These are phyloP conservation scores for Ophthalmolycus amberensis DNA, from an alignment of 2,113 vertebrate genomes.

Conservation along the genomic window DNA sequence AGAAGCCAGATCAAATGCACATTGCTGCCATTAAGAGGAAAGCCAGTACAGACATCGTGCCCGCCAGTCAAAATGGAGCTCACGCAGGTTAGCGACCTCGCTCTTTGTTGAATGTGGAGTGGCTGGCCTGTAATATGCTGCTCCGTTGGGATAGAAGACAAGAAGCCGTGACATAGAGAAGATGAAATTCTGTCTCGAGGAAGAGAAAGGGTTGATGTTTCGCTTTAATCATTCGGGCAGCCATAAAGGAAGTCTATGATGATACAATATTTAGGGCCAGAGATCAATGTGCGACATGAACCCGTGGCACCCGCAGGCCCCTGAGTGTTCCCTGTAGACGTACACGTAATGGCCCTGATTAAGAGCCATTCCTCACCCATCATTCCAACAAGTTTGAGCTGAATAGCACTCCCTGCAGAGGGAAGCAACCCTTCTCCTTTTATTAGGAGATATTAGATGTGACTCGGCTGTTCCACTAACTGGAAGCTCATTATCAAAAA, in stretches of 20 bases:
- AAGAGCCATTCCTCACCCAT: constrained; percentile 21
- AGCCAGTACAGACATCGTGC: constrained; percentile 22
- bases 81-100: constrained; percentile 52
- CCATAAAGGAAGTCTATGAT: neutral
- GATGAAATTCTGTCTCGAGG: constrained; percentile 23
- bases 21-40: constrained; percentile 38
- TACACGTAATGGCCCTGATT: constrained; percentile 52
- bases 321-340: constrained; percentile 30
- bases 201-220: constrained; percentile 18
- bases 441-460: constrained; percentile 63
- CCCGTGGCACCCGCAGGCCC: constrained; percentile 20
- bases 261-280: constrained; percentile 23
- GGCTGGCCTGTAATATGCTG: constrained; percentile 29
- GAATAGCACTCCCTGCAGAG: constrained; percentile 42
- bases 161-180: neutral
- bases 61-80: constrained; percentile 54
- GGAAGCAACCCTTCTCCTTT: constrained; percentile 55
- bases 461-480: constrained; percentile 51
- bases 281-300: constrained; percentile 50
- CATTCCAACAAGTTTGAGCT: constrained; percentile 43
- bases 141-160: constrained; percentile 9
- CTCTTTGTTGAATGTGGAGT: constrained; percentile 51
- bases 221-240: neutral
- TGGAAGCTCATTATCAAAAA: constrained; percentile 56
- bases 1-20: constrained; percentile 52